Conservation (phyloP, 2,888 invertebrate species). For the Antitype chi region DNA sequence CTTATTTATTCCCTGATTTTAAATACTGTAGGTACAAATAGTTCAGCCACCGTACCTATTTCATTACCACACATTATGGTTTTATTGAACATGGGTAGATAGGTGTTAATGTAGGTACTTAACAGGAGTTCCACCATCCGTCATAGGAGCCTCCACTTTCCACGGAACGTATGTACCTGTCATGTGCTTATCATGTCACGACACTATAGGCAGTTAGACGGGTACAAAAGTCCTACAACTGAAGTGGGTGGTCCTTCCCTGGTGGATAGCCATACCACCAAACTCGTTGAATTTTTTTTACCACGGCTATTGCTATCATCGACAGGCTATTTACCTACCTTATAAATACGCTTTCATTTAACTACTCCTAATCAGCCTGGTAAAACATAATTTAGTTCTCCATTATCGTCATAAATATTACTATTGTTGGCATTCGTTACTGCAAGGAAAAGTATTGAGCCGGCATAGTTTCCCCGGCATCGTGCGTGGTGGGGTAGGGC, state of each 20-base stretch:
- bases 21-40: too few relatives aligned
- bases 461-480: constrained; percentile 31
- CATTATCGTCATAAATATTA: constrained; percentile 2
- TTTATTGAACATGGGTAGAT: too few relatives aligned
- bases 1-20: too few relatives aligned
- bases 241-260: not conserved
- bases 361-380: not conserved
- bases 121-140: too few relatives aligned
- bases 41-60: too few relatives aligned
- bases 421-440: constrained; percentile 17
- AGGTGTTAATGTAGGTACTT: too few relatives aligned
- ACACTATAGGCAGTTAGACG: not conserved
- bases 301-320: not conserved
- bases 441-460: constrained; percentile 48
- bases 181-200: too few relatives aligned
- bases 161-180: too few relatives aligned
- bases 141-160: too few relatives aligned
- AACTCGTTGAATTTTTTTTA: not conserved
- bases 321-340: too few relatives aligned
- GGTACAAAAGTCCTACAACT: not conserved
- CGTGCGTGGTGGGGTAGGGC: constrained; percentile 52
- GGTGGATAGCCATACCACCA: not conserved
- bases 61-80: too few relatives aligned
- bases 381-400: not conserved
- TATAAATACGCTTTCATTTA: constrained; percentile 7